Base-by-base conservation (phyloP, 1,140 invertebrate species). In the Acyrthosiphon pisum region DNA sequence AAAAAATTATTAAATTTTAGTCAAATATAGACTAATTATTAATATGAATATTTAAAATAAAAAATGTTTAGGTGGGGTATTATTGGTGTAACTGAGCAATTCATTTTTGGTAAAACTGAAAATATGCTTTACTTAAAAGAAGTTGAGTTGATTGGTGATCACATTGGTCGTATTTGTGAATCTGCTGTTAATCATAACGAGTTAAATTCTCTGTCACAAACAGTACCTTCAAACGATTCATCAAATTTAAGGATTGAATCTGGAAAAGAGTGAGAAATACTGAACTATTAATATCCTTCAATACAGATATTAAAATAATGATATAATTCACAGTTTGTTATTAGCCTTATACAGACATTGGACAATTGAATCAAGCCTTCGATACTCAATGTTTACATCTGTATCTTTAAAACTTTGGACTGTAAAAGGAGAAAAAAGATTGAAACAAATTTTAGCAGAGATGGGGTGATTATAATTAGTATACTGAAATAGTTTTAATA, bases 381-480 rank as follows among this genome's bases (percentile, higher is more conserved):
- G 97, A 86, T 97, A 98, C 95, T 98, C 98, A 2, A 96, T 97
- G 76, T 96, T 96, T 93, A 96, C 97, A 6, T 97, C 97, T 4
- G 97, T 97, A 90, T 96, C 96, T 95, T 96, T 97, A 94, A 97
- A 96, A 95, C 96, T 98, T 48, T 99, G 98, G 97, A 97, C 98
- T 0, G 95, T 97, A 14, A 97, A 97, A 93, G 99, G 98, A 11
- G 97, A 98, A 94, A 97, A 97, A 94, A 96, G 97, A 94, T 95
- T 99, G n/a, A 96, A 97, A 91, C 97, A 98, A 95, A 96, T 99
- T 94, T 95, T 99, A 6, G 98, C 98, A 6, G 98, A 99, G 95
- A 98, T 99, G 97, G 99, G 98, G 97, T 97, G 30, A 90, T 68
- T 68, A n/a, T n/a, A 68, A 68, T 53, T 53, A 53, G 50, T 22